Conservation (phyloP, 2,888 invertebrate genomes). For the Pristionchus fissidentatus region DNA sequence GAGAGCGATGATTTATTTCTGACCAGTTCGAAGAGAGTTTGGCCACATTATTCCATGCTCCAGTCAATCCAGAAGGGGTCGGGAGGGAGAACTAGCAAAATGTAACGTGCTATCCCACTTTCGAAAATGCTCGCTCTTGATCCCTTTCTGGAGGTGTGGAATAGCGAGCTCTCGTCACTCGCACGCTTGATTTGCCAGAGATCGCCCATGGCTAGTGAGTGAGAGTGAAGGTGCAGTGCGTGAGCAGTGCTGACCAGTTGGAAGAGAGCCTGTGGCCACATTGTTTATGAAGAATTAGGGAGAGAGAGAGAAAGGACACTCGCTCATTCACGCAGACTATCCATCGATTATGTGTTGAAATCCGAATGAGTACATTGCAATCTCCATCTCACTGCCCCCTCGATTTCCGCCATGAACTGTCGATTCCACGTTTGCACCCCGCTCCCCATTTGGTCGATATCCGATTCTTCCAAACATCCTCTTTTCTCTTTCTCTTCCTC, state of each 20-base stretch:
- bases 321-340: not conserved
- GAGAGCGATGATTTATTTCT: no score
- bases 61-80: no score
- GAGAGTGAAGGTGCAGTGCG: slow-evolving; percentile 19
- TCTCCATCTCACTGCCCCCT: not conserved
- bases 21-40: no score
- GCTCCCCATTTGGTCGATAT: slow-evolving; percentile 16
- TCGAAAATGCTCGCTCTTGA: no score
- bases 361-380: slow-evolving; percentile 29
- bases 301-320: not conserved
- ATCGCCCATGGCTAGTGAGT: not conserved
- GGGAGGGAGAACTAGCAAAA: no score
- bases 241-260: slow-evolving; percentile 19
- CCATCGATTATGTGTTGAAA: slow-evolving; percentile 39
- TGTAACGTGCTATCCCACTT: no score
- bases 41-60: no score
- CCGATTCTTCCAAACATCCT: slow-evolving; percentile 5
- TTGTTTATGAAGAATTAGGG: not conserved
- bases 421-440: slow-evolving; percentile 22
- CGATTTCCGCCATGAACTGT: slow-evolving; percentile 31
- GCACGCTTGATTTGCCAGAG: slow-evolving; percentile 8
- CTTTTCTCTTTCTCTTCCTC: not conserved
- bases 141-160: no score
- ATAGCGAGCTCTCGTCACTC: no score
- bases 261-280: not conserved